Conservation (phyloP, 2,797 vertebrate genomes). For the Mormyrops boulengeri region DNA sequence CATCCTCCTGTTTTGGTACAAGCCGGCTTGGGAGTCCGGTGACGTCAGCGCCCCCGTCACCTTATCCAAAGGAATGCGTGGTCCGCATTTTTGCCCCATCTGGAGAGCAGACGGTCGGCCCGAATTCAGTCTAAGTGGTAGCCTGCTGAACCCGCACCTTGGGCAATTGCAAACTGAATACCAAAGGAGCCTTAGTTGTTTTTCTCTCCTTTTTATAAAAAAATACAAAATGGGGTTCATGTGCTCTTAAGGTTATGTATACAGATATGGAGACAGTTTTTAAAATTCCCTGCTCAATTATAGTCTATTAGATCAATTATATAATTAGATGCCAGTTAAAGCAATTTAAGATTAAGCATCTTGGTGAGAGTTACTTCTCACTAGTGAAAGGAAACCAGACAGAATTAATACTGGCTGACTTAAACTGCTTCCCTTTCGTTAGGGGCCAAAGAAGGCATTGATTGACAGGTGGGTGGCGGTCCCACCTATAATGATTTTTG, state of each 20-base stretch:
- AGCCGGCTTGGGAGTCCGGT: background rate
- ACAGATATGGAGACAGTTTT: background rate
- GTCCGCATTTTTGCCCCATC: background rate
- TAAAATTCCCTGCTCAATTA: background rate
- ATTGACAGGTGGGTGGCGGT: background rate
- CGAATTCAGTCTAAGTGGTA: background rate
- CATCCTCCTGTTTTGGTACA: background rate
- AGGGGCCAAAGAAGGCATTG: background rate
- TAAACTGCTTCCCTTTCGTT: background rate
- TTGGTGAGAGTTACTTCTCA: background rate
- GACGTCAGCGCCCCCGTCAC: background rate
- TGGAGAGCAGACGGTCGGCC: background rate
- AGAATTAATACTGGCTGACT: background rate
- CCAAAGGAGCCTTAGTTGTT: background rate
- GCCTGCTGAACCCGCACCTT: background rate
- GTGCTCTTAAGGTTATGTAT: background rate
- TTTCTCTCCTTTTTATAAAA: background rate
- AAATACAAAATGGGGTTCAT: background rate
- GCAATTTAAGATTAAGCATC: background rate
- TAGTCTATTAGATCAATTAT: slow-evolving; percentile 1
- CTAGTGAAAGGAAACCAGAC: background rate
- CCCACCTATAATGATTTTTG: background rate
- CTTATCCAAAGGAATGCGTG: background rate
- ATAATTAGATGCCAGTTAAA: background rate
- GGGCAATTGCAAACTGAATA: background rate